Base-by-base conservation (phyloP, 2,113 vertebrate genomes). In the Perca fluviatilis region DNA sequence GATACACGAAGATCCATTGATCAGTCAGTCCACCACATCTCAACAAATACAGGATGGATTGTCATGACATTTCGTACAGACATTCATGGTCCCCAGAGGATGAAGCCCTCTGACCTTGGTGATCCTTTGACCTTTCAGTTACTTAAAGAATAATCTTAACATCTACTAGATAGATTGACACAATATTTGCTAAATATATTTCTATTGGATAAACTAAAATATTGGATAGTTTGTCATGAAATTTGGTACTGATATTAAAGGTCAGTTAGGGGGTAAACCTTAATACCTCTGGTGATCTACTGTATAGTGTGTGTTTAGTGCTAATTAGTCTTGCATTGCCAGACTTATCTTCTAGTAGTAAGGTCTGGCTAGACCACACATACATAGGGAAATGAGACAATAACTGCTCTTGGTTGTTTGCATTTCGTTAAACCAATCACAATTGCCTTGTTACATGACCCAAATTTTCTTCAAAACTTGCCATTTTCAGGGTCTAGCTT, bases 11-110 rank as follows among this genome's bases (percentile, higher is more conserved):
- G 27, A 27, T 49, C 19, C 3, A 33, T 10, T 51, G n/a, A 57
- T 46, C 0, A 4, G 10, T 40, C 4, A 0, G 18, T 50, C 12
- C 3, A 63, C 21, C 25, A 61, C 67, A 69, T 40, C 13, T 23
- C 4, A 1, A 47, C 23, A 33, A 36, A 60, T 13, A 43, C 4
- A 53, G 25, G 13, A 23, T 40, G 14, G 12, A 19, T 58, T 54
- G 11, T 47, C 21, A 53, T 12, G 1, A 21, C 6, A 50, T 47
- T 40, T 25, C 30, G 8, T 33, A 11, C 30, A 33, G 5, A 36
- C 18, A 56, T 46, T 68, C 40, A 58, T 46, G 18, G n/a, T 69
- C 19, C 5, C n/a, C n/a, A 82, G 46, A 53, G 18, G 30, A 80
- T 58, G 18, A 43, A 51, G 7, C 46, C 25, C 4, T 60, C 4